Conservation (phyloP, 2,888 invertebrate genomes). For the Zygogramma bicolorata region DNA sequence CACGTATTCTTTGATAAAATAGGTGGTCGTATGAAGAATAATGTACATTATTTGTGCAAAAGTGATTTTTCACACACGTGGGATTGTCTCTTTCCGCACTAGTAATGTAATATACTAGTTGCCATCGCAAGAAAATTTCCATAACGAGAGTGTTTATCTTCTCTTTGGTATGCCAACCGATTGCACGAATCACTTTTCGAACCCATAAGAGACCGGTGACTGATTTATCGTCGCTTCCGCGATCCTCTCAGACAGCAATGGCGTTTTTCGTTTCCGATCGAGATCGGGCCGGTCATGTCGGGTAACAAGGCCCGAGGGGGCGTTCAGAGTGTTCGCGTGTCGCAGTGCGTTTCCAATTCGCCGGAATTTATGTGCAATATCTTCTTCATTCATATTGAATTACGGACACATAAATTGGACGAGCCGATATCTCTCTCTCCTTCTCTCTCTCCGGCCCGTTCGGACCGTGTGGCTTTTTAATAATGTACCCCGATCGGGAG, state of each 20-base stretch:
- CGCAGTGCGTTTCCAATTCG: conserved; percentile 40
- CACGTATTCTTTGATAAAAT: too few relatives aligned
- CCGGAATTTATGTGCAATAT: conserved; percentile 43
- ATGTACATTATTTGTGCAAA: too few relatives aligned
- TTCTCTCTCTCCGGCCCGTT: too few relatives aligned
- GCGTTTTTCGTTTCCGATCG: not conserved
- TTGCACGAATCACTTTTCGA: not conserved
- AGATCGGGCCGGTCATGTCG: not conserved
- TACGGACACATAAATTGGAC: conserved; percentile 40
- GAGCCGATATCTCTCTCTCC: conserved; percentile 27
- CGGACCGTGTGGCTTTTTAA: conserved; percentile 22
- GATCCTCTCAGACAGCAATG: not conserved
- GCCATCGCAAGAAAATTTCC: not conserved
- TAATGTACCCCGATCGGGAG: conserved; percentile 14
- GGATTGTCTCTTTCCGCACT: too few relatives aligned
- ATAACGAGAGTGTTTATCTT: too few relatives aligned
- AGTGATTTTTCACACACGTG: too few relatives aligned
- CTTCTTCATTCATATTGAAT: conserved; percentile 40
- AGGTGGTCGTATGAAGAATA: too few relatives aligned
- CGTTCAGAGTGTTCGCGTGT: conserved; percentile 35
- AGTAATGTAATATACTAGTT: too few relatives aligned
- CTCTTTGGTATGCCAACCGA: too few relatives aligned
- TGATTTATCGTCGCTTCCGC: not conserved
- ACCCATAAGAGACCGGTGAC: not conserved
- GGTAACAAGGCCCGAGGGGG: conserved; percentile 36